Evolutionary conservation across 2,797 vertebrate species (phyloP).

Genomic region (Philypnodon macrostomus): DNA sequence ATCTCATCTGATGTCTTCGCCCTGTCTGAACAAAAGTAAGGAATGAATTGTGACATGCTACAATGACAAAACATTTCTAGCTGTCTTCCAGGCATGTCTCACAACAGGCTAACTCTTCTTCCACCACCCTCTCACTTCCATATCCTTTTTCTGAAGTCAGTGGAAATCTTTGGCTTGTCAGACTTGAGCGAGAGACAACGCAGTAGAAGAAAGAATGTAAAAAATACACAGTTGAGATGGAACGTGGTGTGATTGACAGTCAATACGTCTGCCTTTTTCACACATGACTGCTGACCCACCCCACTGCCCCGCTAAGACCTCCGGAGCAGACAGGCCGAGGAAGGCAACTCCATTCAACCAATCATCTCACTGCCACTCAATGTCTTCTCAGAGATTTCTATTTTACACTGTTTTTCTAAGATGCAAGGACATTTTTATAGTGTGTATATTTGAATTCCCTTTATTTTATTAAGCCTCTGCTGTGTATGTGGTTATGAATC

Average conservation of each 20-base stretch:
- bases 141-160: conserved; percentile 40
- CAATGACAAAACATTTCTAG: conserved; percentile 51
- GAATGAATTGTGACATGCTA: conserved; percentile 58
- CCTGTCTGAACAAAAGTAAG: conserved; percentile 51
- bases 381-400: background rate
- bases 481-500: too few relatives aligned
- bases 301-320: conserved; percentile 39
- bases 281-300: conserved; percentile 57
- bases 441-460: background rate
- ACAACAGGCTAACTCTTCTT: conserved; percentile 20
- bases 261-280: conserved; percentile 57
- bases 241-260: conserved; percentile 59
- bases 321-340: conserved; percentile 43
- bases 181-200: conserved; percentile 30
- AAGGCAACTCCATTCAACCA: conserved; percentile 51
- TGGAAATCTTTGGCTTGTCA: conserved; percentile 55
- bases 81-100: conserved; percentile 41
- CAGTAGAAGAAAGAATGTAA: conserved; percentile 28
- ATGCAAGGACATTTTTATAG: too few relatives aligned
- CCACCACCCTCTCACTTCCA: conserved; percentile 33
- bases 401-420: background rate
- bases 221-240: conserved; percentile 39
- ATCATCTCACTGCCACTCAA: conserved; percentile 40
- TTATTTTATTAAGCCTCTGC: too few relatives aligned
- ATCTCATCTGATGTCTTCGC: conserved; percentile 14